Base-by-base conservation (phyloP, 2,888 invertebrate genomes). In the Lasioglossum calceatum region DNA sequence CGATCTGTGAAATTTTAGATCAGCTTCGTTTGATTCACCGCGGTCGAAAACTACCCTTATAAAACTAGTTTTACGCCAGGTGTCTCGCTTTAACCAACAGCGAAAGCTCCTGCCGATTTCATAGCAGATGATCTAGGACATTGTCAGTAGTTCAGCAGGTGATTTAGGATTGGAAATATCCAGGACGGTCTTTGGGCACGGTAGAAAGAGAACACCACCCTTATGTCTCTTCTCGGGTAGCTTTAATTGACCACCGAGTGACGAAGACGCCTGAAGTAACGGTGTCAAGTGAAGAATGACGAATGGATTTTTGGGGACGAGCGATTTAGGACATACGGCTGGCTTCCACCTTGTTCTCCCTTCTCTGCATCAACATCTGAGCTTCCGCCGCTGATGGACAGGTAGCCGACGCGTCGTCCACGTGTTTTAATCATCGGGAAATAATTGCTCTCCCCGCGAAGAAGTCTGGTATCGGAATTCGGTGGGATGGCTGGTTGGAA, bases 401-500 rank as follows among this genome's bases (percentile, higher is more conserved):
- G 19, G 23, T 54, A 54, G 23, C 50, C 8, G 50, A 8, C 50
- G 50, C 8, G 8, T 19, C 1, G 50, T 54, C 54, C 54, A 23
- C 23, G 54, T n/a, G 54, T 54, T 23, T 10, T n/a, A 54, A n/a
- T 54, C 54, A 10, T 10, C 23, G 54, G 10, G n/a, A n/a, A 16
- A 64, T 64, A 64, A 64, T 64, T 64, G 16, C 32, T 32, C 5
- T 7, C 2, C 1, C n/a, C 64, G 16, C 64, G 32, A 16, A 16
- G 70, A 16, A 14, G 27, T 64, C 64, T 64, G 64, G 16, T 16
- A 64, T 32, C 5, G 27, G 64, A 71, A 19, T 8, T 4, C 61
- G 27, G 14, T 27, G 61, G 4, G 3, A 32, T 42, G 19, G 73
- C 71, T 54, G 54, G 54, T 54, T 23, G 77, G 76, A 80, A 81